phyloP scores from a whole-genome alignment of 2,888 invertebrate species.

The Lymantria dispar region DNA sequence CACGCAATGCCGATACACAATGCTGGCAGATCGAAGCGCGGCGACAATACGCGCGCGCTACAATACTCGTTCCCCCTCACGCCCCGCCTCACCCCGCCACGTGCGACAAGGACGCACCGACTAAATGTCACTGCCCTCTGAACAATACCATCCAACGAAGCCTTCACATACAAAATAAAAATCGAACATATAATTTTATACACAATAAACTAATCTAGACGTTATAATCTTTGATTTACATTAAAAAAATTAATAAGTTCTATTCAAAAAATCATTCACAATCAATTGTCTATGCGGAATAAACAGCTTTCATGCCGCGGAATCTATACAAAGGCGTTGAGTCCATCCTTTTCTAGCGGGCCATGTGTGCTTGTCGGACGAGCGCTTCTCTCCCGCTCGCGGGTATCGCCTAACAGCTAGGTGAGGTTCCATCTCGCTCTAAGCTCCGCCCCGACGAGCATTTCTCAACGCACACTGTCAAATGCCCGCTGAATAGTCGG shows the following conservation, averaged over 20 bases:
- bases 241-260: slow-evolving; percentile 39
- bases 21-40: slow-evolving; percentile 79
- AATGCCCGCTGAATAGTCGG: slow-evolving; percentile 61
- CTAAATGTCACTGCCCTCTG: slow-evolving; percentile 80
- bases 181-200: slow-evolving; percentile 42
- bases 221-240: slow-evolving; percentile 10
- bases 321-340: slow-evolving; percentile 78
- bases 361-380: slow-evolving; percentile 67
- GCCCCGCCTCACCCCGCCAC: slow-evolving; percentile 65
- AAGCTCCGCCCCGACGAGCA: slow-evolving; percentile 74
- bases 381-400: slow-evolving; percentile 55
- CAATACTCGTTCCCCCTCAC: slow-evolving; percentile 77
- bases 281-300: slow-evolving; percentile 79
- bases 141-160: slow-evolving; percentile 75
- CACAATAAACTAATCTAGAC: slow-evolving; percentile 9
- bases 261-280: slow-evolving; percentile 56
- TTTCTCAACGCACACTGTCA: slow-evolving; percentile 68
- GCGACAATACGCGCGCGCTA: slow-evolving; percentile 81
- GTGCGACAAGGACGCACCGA: slow-evolving; percentile 80
- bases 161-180: slow-evolving; percentile 42
- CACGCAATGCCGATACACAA: slow-evolving; percentile 73
- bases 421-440: slow-evolving; percentile 68
- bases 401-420: slow-evolving; percentile 47
- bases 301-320: slow-evolving; percentile 70
- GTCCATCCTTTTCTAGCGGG: slow-evolving; percentile 76